phyloP scores from a whole-genome alignment of 2,888 invertebrate species.

The Callyntrura guangdongensis region DNA sequence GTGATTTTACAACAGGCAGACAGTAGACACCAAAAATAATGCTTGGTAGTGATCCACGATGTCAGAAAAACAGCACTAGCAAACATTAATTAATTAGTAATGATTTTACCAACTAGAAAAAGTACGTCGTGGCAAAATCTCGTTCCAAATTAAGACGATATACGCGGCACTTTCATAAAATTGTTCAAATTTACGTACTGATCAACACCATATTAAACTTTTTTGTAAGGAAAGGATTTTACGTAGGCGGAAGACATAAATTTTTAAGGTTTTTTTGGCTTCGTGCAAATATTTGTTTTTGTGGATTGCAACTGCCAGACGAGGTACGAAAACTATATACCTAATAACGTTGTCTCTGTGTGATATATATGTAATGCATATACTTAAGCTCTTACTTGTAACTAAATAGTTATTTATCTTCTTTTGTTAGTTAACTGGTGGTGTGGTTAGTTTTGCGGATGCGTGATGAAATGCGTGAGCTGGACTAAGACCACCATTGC shows the following conservation, averaged over 20 bases:
- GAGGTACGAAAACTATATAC: background rate
- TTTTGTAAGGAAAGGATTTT: background rate
- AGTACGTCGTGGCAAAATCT: too few species aligned
- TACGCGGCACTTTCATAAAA: too few species aligned
- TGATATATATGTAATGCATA: background rate
- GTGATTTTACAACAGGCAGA: too few species aligned
- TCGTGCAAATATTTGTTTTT: too few species aligned
- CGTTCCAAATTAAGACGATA: background rate
- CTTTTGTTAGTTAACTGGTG: constrained; percentile 60
- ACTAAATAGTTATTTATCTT: background rate
- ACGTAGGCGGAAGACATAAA: too few species aligned
- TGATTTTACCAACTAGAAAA: too few species aligned
- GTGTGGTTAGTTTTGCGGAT: constrained; percentile 75
- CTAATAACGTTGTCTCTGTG: background rate
- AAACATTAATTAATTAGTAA: too few species aligned
- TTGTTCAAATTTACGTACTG: background rate
- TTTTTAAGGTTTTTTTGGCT: too few species aligned
- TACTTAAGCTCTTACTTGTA: constrained; percentile 12
- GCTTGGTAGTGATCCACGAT: too few species aligned
- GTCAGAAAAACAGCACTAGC: too few species aligned
- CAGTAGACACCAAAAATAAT: too few species aligned
- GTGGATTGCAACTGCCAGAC: too few species aligned
- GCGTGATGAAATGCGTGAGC: constrained; percentile 79
- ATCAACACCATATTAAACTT: background rate
- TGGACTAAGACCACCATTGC: constrained; percentile 69